These are phyloP conservation scores for Papilio helenus DNA, from an alignment of 1,140 invertebrate species.

Conservation along the genomic window DNA sequence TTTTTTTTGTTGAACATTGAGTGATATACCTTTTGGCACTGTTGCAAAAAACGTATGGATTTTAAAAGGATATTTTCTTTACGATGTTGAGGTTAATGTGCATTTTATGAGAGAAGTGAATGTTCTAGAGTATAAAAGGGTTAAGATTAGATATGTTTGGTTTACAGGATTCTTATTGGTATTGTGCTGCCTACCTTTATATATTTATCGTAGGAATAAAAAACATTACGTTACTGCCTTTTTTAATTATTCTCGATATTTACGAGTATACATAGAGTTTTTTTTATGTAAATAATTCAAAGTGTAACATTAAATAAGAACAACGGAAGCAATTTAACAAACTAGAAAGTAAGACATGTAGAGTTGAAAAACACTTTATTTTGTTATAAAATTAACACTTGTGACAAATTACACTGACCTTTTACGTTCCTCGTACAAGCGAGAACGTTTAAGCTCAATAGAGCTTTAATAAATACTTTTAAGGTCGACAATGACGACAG, in stretches of 20 bases:
- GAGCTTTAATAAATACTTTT: conserved; percentile 29
- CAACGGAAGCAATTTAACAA: neutral
- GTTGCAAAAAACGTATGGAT: neutral
- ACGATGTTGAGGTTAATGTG: neutral
- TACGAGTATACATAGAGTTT: too few species aligned
- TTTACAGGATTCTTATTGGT: too few species aligned
- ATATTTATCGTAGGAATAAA: too few species aligned
- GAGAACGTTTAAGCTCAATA: conserved; percentile 26
- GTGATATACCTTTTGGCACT: neutral
- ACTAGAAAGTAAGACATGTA: neutral
- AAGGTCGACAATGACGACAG: conserved; percentile 36
- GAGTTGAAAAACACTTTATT: conserved; percentile 1
- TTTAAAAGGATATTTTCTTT: neutral
- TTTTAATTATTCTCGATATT: too few species aligned
- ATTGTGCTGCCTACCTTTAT: too few species aligned
- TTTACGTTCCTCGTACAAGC: neutral
- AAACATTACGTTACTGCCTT: too few species aligned
- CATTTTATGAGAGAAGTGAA: neutral
- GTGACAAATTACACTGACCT: conserved; percentile 4
- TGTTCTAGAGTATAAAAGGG: neutral
- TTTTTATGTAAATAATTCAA: too few species aligned
- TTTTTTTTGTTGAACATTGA: neutral
- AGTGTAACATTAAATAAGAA: neutral
- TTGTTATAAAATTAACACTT: conserved; percentile 15
- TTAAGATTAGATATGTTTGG: neutral